A percentile compares a stretch with the other conserved stretches of the same genome.
Conservation (phyloP, 2,113 vertebrate species). For the Phaethon lepturus region DNA sequence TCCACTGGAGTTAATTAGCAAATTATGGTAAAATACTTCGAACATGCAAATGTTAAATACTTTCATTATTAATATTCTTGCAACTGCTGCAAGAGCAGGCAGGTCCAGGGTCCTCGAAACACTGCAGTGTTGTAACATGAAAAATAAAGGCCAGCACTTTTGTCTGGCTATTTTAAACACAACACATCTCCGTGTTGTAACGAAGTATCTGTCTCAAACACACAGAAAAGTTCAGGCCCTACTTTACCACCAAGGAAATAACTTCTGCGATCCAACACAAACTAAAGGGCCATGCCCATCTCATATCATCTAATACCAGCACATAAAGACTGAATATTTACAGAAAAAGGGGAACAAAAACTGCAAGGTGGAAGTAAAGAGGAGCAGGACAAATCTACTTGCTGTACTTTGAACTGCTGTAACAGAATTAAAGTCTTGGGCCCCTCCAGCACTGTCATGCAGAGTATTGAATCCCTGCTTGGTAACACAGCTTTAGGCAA, state of each 20-base stretch:
- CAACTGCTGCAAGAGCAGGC: neutral
- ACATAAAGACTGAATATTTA: neutral
- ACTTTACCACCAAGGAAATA: neutral
- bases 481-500: neutral
- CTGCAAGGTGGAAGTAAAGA: neutral
- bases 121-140: neutral
- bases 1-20: constrained; percentile 23
- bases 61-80: neutral
- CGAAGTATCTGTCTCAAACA: neutral
- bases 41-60: constrained; percentile 29
- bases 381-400: neutral
- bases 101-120: neutral
- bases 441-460: neutral
- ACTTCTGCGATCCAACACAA: neutral
- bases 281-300: neutral
- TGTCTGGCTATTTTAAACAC: neutral
- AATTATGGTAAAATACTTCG: constrained; percentile 1
- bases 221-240: neutral
- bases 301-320: neutral
- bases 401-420: neutral
- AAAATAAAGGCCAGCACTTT: neutral
- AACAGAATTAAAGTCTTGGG: neutral
- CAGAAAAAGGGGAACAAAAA: neutral
- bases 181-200: neutral
- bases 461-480: neutral